Conservation (phyloP, 1,140 invertebrate species). For the Drosophila quadrilineata region DNA sequence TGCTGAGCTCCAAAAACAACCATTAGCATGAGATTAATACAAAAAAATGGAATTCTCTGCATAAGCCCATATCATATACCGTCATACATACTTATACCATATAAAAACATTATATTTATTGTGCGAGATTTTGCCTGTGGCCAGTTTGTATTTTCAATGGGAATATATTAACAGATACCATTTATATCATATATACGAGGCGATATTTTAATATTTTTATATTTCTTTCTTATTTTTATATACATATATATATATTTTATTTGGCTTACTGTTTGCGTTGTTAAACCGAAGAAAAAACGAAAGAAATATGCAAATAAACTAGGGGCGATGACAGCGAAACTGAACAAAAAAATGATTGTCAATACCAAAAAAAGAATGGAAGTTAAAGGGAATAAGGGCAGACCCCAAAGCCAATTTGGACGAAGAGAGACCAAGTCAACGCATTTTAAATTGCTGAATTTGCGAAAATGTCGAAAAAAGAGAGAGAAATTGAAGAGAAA, state of each 20-base stretch:
- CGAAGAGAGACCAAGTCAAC: conserved; percentile 29
- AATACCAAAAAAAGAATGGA: conserved; percentile 21
- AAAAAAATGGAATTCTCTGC: too few relatives aligned
- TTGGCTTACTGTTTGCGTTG: conserved; percentile 23
- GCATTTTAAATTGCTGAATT: conserved; percentile 45
- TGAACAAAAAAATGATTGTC: too few relatives aligned
- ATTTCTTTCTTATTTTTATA: conserved; percentile 9
- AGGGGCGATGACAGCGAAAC: neutral
- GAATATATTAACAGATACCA: conserved; percentile 44
- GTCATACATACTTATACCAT: too few relatives aligned
- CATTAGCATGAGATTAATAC: too few relatives aligned
- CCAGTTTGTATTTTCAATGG: conserved; percentile 36
- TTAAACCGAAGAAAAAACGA: conserved; percentile 47
- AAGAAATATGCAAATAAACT: conserved; percentile 33
- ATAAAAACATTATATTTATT: neutral
- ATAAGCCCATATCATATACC: conserved; percentile 10
- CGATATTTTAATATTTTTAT: too few relatives aligned
- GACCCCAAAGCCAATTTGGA: conserved; percentile 53
- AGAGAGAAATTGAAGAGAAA: too few relatives aligned
- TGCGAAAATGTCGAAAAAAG: too few relatives aligned
- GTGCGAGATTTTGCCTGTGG: conserved; percentile 28
- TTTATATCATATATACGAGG: too few relatives aligned
- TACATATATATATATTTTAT: neutral
- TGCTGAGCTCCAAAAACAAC: too few relatives aligned
- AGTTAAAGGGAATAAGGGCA: conserved; percentile 2